Conservation (phyloP, 1,140 invertebrate species). For the Lordiphosa mommai region DNA sequence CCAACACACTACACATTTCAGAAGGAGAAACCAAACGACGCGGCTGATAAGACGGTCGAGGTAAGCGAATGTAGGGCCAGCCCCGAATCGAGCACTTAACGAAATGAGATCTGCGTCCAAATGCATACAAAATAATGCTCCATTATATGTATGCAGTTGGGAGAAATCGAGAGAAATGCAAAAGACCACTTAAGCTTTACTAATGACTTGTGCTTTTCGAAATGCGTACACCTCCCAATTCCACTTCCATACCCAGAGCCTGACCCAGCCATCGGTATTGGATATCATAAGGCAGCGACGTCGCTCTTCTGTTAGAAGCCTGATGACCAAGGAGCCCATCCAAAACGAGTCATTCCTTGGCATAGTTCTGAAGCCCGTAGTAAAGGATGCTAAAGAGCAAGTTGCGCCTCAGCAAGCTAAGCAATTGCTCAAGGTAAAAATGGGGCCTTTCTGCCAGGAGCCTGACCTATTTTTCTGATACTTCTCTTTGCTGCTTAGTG, state of each 20-base stretch:
- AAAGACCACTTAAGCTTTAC: no score
- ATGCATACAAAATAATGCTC: background rate
- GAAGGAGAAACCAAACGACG: constrained; percentile 21
- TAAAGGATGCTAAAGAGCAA: constrained; percentile 80
- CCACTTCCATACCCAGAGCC: constrained; percentile 11
- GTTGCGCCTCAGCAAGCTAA: constrained; percentile 80
- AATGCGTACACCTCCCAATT: background rate
- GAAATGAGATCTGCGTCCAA: background rate
- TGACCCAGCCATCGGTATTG: constrained; percentile 46
- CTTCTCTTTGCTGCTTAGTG: constrained; percentile 1
- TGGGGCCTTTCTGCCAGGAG: background rate
- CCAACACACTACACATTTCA: constrained; percentile 5
- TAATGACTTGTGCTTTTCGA: background rate
- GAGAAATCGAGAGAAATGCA: background rate
- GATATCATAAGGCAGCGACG: constrained; percentile 67
- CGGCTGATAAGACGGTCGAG: constrained; percentile 10
- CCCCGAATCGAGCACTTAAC: no score
- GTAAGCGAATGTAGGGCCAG: constrained; percentile 22
- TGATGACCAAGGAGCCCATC: constrained; percentile 73
- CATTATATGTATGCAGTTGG: background rate
- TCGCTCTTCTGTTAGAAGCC: constrained; percentile 62
- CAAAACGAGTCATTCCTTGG: constrained; percentile 80
- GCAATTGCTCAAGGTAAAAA: constrained; percentile 76
- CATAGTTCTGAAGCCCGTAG: constrained; percentile 83
- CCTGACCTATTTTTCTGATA: background rate